Evolutionary conservation across 2,888 invertebrate genomes (phyloP).

Genomic region (Hymenopus coronatus): DNA sequence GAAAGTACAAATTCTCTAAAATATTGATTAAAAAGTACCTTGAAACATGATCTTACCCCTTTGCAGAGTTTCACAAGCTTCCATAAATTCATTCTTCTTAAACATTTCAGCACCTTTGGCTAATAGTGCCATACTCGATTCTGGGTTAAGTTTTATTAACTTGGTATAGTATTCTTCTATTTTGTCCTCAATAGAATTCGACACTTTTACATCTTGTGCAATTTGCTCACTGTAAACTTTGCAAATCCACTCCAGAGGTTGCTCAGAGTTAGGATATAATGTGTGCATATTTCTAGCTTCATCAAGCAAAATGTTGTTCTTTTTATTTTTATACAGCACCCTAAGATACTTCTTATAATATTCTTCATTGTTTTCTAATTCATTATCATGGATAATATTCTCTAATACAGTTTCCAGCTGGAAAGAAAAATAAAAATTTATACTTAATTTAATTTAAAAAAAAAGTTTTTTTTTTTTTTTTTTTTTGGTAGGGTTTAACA

Average conservation of each 20-base stretch:
- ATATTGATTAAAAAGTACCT: neutral
- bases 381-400: constrained; percentile 39
- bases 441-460: neutral
- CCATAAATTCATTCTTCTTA: constrained; percentile 53
- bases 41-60: constrained; percentile 42
- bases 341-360: constrained; percentile 52
- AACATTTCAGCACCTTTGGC: constrained; percentile 59
- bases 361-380: constrained; percentile 32
- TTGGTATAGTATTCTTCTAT: constrained; percentile 53
- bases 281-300: constrained; percentile 51
- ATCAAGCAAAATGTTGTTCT: constrained; percentile 48
- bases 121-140: constrained; percentile 60
- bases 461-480: neutral
- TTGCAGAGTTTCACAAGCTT: constrained; percentile 54
- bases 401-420: constrained; percentile 44
- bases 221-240: constrained; percentile 53
- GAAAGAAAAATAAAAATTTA: constrained; percentile 33
- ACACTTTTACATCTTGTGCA: constrained; percentile 6
- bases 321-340: constrained; percentile 49
- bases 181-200: constrained; percentile 38
- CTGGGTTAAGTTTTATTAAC: constrained; percentile 56
- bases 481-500: too few relatives aligned
- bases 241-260: constrained; percentile 62
- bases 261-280: constrained; percentile 50
- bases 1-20: neutral